Percentiles rank a stretch among this genome's conserved stretches.
phyloP scores from a whole-genome alignment of 2,797 vertebrate species.

The Platalea minor region DNA sequence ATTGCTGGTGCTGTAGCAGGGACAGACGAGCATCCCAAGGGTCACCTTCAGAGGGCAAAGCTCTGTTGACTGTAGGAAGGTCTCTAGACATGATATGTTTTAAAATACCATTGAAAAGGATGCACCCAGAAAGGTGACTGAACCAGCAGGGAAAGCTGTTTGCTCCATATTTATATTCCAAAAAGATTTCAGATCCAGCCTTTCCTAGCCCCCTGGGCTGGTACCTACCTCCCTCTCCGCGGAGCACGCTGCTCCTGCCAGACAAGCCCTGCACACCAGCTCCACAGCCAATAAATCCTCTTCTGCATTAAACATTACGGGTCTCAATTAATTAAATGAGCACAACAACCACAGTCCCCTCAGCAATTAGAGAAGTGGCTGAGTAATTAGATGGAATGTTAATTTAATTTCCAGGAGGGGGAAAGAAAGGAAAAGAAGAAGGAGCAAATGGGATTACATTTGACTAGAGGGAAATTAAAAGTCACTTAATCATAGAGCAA shows the following conservation, averaged over 20 bases:
- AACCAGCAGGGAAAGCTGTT: neutral
- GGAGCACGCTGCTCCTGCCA: neutral
- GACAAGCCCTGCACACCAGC: neutral
- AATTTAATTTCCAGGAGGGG: slow-evolving; percentile 34
- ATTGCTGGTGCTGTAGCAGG: neutral
- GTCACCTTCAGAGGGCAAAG: neutral
- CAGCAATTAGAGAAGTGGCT: slow-evolving; percentile 52
- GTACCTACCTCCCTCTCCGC: neutral
- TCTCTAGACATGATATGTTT: rapidly evolving
- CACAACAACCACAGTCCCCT: neutral
- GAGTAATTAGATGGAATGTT: slow-evolving; percentile 58
- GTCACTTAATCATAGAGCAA: slow-evolving; percentile 27
- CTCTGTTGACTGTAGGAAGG: neutral
- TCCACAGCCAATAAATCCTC: slow-evolving; percentile 32
- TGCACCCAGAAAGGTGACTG: neutral
- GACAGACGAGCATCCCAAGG: neutral
- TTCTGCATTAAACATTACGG: neutral
- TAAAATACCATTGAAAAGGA: neutral
- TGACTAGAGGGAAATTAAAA: slow-evolving; percentile 44
- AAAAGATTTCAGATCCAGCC: neutral
- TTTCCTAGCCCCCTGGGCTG: neutral
- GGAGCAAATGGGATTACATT: slow-evolving; percentile 46
- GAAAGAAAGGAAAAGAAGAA: neutral
- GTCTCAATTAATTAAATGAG: slow-evolving; percentile 52
- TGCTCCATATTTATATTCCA: neutral